phyloP scores from a whole-genome alignment of 2,113 vertebrate species.

The Cyrtonyx montezumae region DNA sequence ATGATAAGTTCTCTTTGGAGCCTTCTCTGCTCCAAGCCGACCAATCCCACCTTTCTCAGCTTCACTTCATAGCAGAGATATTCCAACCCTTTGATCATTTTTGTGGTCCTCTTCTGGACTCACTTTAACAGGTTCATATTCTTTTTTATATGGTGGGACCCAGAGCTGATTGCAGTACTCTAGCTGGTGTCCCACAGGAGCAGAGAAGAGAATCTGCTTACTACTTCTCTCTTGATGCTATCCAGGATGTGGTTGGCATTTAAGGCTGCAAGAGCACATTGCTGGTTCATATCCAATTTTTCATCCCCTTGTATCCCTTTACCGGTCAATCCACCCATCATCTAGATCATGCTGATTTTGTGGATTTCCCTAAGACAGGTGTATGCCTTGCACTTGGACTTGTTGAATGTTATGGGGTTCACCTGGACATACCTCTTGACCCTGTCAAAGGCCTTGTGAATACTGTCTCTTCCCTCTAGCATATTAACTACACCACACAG shows the following conservation, averaged over 20 bases:
- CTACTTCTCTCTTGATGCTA: not conserved
- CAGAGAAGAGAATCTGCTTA: not conserved
- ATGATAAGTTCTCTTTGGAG: not conserved
- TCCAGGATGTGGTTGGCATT: not conserved
- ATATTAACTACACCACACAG: fast-evolving
- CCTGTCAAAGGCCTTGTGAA: not conserved
- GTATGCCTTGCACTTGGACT: not conserved
- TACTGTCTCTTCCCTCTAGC: not conserved
- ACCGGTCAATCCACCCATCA: not conserved
- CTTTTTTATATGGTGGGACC: not conserved
- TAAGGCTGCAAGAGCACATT: not conserved
- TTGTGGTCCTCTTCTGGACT: not conserved
- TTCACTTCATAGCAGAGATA: not conserved
- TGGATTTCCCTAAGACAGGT: not conserved
- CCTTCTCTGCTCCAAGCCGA: not conserved
- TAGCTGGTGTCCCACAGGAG: not conserved
- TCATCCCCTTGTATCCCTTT: not conserved
- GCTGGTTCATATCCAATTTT: not conserved
- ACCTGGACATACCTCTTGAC: not conserved
- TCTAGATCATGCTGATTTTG: not conserved
- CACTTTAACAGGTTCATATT: not conserved
- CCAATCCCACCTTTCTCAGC: not conserved
- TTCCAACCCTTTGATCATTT: not conserved
- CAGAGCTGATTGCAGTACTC: not conserved
- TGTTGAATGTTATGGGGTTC: not conserved